Conservation (phyloP, 2,113 vertebrate genomes). For the Spermophilus dauricus region DNA sequence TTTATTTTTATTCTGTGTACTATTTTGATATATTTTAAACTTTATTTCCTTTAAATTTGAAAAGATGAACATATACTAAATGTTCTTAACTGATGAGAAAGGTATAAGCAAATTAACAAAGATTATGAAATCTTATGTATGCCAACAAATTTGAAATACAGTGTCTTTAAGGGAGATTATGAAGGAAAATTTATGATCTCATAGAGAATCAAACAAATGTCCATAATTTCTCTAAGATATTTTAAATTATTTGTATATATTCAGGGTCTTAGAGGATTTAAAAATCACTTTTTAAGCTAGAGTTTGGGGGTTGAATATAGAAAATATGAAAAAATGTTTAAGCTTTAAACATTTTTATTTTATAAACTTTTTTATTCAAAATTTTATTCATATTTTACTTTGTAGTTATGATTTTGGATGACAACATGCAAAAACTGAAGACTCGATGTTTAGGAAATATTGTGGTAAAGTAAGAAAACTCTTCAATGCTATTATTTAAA, state of each 20-base stretch:
- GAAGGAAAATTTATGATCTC: not conserved
- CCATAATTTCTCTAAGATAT: not conserved
- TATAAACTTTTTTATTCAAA: not conserved
- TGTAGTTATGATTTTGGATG: constrained; percentile 94
- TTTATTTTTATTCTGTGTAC: not conserved
- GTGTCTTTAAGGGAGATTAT: not conserved
- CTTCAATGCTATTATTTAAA: not conserved
- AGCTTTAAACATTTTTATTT: not conserved
- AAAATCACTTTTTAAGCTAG: not conserved
- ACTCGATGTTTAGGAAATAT: constrained; percentile 95
- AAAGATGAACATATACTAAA: not conserved
- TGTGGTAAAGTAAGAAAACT: constrained; percentile 95
- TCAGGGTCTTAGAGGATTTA: not conserved
- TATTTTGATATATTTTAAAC: not conserved
- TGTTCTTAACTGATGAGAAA: not conserved
- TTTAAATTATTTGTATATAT: not conserved
- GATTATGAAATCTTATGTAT: not conserved
- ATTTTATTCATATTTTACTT: constrained; percentile 68
- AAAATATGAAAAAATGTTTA: constrained; percentile 36
- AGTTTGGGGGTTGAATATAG: not conserved
- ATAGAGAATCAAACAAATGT: not conserved
- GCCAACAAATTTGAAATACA: not conserved
- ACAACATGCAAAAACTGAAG: constrained; percentile 93
- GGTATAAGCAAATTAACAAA: not conserved
- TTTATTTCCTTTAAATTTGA: constrained; percentile 16